Base-by-base conservation (phyloP, 1,140 invertebrate species). In the Drosophila melanogaster region DNA sequence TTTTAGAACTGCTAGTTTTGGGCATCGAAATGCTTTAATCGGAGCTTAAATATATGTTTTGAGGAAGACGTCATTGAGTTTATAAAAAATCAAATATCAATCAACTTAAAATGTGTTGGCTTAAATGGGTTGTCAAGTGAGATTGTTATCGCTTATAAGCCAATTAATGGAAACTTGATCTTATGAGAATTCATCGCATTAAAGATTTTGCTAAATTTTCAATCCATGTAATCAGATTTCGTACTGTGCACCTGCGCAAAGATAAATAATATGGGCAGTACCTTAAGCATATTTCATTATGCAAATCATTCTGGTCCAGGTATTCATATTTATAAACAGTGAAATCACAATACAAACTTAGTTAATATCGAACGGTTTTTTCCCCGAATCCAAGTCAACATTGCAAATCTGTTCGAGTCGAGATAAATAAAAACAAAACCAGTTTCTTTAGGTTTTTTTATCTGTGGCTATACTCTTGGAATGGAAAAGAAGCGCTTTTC, bases 361-460 rank as follows among this genome's bases (percentile, higher is more conserved):
- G 64, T 47, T 35, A 47, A 65, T 55, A 56, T 70, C 35, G 43
- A 69, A 56, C 64, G 50, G 62, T 69, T 70, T 69, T 70, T 70
- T 70, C 64, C 50, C 7, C 64, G 50, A 70, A 70, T 40, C 50
- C 50, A 70, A 70, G 66, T 57, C 66, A 70, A 69, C 66, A 57
- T 70, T 69, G 66, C 66, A 70, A 70, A 70, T 70, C 35, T 69
- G 43, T 57, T 47, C 50, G 50, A 26, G 2, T 19, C 19, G 26
- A 70, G 51, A 57, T 56, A 67, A 64, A 37, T 51, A 65, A 70
- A 56, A 70, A 24, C 33, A 70, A 70, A 70, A 64, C 66, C n/a
- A 65, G 69, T 70, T 69, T 17, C 40, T 47, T 40, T 47, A n/a
- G 49, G 11, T 70, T 70, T 70, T 70, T 70, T 37, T 14, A 38